These are phyloP conservation scores for Ennomos erosarius DNA, from an alignment of 2,888 invertebrate species.

Conservation along the genomic window DNA sequence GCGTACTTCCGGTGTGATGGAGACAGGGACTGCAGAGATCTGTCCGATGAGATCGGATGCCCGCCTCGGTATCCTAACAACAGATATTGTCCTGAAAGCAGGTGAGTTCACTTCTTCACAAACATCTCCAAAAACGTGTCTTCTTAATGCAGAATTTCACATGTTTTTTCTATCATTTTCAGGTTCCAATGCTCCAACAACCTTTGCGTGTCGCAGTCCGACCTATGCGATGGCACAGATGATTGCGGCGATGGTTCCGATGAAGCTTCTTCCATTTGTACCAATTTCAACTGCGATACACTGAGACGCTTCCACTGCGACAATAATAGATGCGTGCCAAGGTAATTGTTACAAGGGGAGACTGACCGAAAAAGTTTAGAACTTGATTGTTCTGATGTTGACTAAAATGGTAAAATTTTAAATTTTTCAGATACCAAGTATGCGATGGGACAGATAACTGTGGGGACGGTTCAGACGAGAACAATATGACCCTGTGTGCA, in stretches of 20 bases:
- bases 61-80: constrained; percentile 95
- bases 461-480: constrained; percentile 97
- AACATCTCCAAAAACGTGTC: too few species aligned
- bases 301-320: constrained; percentile 94
- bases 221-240: constrained; percentile 96
- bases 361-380: too few species aligned
- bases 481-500: constrained; percentile 95
- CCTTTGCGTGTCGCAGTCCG: constrained; percentile 94
- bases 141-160: too few species aligned
- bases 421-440: constrained; percentile 87
- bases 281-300: constrained; percentile 94
- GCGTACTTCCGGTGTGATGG: constrained; percentile 95
- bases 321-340: constrained; percentile 94
- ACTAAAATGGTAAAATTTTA: too few species aligned
- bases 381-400: too few species aligned
- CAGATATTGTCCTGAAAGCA: constrained; percentile 93
- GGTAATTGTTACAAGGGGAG: constrained; percentile 52
- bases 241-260: constrained; percentile 97
- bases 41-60: constrained; percentile 96
- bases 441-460: constrained; percentile 98
- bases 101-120: constrained; percentile 50
- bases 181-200: constrained; percentile 97
- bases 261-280: constrained; percentile 92
- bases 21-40: constrained; percentile 94
- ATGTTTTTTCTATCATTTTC: constrained; percentile 4